Evolutionary conservation across 2,797 vertebrate genomes (phyloP), one percentile per base, ranked within the genome.

Genomic region (Neostethus bicornis): DNA sequence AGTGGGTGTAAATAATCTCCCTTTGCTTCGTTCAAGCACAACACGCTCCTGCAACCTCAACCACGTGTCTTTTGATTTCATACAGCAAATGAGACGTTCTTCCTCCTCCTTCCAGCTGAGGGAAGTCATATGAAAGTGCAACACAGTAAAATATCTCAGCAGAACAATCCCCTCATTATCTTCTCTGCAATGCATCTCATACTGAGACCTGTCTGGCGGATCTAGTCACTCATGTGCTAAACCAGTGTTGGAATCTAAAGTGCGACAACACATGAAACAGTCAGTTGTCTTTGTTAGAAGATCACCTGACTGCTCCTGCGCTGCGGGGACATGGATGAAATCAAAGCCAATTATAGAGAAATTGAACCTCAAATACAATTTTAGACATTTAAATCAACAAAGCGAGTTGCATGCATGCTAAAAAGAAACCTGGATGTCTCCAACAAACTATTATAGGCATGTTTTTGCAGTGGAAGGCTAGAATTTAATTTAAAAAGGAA

Each of bases 21-120:
- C 34, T 70, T 49, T 58, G 66, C 56, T 51, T 78, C 70, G 66
- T 25, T 74, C 41, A 75, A 68, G 69, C 26, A 32, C 63, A 28
- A 51, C 51, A 75, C 59, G 50, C 34, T 35, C 14, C 34, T 16
- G 34, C 34, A 35, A 35, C 34, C 34, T 70, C 66, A 55, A 32
- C 72, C 62, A 49, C 42, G 60, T 67, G 71, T 70, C 43, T 66
- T 73, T 69, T 79, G 66, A 81, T 81, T 76, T 83, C 79, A 52
- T 43, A 29, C 69, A 57, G 65, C 65, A 77, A 77, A 73, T 59
- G 65, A 65, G 66, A 75, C 66, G 53, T 63, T 64, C 61, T 52
- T 37, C 42, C 41, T 38, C 34, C 26, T 54, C 37, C 26, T 48
- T 51, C 50, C 51, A 57, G 52, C 49, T 2, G 24, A 63, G 20